Evolutionary conservation across 2,113 vertebrate genomes (phyloP).

Genomic region (Agelaius phoeniceus): DNA sequence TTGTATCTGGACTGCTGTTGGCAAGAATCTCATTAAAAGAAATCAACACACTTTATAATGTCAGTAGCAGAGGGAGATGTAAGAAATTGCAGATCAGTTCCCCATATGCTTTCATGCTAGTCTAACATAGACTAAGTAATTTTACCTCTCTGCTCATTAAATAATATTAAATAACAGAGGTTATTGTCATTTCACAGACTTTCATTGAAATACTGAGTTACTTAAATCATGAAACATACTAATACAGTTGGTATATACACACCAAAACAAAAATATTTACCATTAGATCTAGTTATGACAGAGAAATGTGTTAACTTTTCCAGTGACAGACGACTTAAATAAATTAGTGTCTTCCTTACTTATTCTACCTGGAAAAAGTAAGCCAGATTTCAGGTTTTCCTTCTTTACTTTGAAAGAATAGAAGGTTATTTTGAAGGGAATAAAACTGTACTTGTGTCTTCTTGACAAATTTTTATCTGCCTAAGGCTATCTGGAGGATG

Average conservation of each 20-base stretch:
- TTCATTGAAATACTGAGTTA: neutral
- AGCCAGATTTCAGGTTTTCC: neutral
- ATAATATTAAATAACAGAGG: neutral
- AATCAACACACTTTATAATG: neutral
- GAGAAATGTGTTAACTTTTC: neutral
- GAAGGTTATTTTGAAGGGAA: neutral
- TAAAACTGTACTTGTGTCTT: neutral
- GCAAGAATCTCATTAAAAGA: conserved; percentile 13
- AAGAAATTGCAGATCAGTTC: conserved; percentile 11
- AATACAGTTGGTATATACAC: neutral
- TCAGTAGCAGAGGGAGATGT: neutral
- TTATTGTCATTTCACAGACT: neutral
- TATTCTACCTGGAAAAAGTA: neutral
- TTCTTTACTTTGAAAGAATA: neutral
- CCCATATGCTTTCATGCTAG: neutral
- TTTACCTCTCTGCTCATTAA: neutral
- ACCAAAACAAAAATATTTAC: neutral
- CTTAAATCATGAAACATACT: neutral
- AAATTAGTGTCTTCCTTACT: neutral
- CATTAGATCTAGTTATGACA: neutral
- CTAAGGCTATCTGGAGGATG: neutral
- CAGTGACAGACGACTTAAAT: neutral
- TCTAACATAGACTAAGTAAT: neutral
- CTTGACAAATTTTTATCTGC: neutral
- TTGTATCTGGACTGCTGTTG: neutral